Evolutionary conservation across 2,113 vertebrate species (phyloP), one percentile per base, ranked within the genome.

Genomic region (Dolichotis patagonum): DNA sequence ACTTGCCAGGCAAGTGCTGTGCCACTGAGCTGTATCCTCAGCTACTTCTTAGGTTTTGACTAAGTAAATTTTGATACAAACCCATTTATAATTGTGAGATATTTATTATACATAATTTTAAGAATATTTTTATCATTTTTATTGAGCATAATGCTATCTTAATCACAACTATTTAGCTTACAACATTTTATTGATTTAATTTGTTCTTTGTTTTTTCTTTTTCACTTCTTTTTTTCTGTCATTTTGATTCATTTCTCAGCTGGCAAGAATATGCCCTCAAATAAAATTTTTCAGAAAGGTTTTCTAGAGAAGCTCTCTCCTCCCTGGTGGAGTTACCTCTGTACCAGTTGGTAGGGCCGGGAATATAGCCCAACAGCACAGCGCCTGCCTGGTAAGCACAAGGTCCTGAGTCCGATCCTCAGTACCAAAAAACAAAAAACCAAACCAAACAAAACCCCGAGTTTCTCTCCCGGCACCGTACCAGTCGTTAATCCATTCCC

Each of bases 11-110:
- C 46, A 46, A 46, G 46, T 46, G 46, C 46, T 46, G 46, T 46
- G 46, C 46, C 46, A 46, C 46, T 46, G 46, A 46, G 46, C 46
- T 46, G 7, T 46, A 46, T 46, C 46, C 46, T 46, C 46, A 46
- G 46, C 46, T 46, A 46, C 46, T 46, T 46, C 46, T 46, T 46
- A 77, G 32, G 52, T 78, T 94, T 91, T 71, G 32, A 49, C 65
- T 90, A 94, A 93, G 82, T 52, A 62, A 90, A 43, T 69, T 17
- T 17, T 84, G 73, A 54, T 62, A 46, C 24, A 93, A 92, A 56
- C 22, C 30, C 28, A 13, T 82, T 86, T 43, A 19, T 71, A 89
- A 85, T 85, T 35, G 58, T 75, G 58, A 81, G 81, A 81, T 71
- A 7, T 69, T 73, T 87, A n/a, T 69, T 90, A 38, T 35, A 67